Conservation (phyloP, 1,140 invertebrate species). For the Drosophila teissieri region DNA sequence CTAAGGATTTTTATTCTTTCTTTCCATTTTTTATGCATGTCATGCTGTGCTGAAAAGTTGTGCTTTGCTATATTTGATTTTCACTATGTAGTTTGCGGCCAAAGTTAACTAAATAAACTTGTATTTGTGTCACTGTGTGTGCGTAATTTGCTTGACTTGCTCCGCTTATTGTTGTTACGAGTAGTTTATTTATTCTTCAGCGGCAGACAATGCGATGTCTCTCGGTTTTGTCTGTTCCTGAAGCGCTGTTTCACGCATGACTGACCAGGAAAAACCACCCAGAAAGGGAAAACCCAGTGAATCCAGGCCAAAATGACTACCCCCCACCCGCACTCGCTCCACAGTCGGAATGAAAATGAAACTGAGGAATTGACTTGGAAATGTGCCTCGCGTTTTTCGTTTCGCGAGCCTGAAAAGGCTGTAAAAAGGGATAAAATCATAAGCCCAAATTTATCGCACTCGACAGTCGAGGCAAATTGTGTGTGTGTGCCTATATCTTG, state of each 20-base stretch:
- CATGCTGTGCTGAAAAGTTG: conserved; percentile 39
- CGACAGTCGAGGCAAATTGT: conserved; percentile 64
- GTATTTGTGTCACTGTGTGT: conserved; percentile 46
- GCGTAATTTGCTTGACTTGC: conserved; percentile 49
- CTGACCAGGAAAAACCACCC: conserved; percentile 60
- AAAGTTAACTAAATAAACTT: conserved; percentile 48
- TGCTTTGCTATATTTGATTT: conserved; percentile 10
- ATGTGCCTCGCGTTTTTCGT: conserved; percentile 15
- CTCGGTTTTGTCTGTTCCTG: conserved; percentile 51
- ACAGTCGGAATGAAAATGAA: conserved; percentile 63
- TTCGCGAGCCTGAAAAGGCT: conserved; percentile 24
- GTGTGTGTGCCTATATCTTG: conserved; percentile 43
- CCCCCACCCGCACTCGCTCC: neutral
- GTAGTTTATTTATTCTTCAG: conserved; percentile 59
- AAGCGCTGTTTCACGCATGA: conserved; percentile 75
- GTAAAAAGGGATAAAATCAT: conserved; percentile 79
- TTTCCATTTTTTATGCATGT: conserved; percentile 26
- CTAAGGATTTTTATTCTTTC: conserved; percentile 42
- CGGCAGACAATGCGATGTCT: conserved; percentile 53
- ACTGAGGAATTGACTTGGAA: conserved; percentile 61
- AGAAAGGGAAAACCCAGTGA: conserved; percentile 8
- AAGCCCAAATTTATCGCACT: conserved; percentile 80
- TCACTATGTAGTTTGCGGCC: conserved; percentile 21
- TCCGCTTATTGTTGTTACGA: conserved; percentile 45
- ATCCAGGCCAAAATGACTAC: neutral